Conservation (phyloP, 2,797 vertebrate species). For the Pseudochirops cupreus region DNA sequence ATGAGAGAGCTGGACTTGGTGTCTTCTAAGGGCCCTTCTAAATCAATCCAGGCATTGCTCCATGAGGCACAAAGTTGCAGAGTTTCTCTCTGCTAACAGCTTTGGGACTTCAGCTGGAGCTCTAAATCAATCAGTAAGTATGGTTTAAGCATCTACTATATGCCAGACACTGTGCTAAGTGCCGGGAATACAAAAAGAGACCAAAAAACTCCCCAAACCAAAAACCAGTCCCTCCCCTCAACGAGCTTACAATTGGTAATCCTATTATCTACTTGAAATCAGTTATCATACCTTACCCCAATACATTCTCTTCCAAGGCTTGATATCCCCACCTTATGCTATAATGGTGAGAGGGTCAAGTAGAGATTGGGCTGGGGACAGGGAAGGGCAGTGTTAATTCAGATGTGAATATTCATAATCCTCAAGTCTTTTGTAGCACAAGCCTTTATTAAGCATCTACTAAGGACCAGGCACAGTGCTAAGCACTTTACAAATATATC, state of each 20-base stretch:
- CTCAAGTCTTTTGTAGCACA: neutral
- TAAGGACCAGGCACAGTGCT: neutral
- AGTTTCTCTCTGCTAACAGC: too few relatives aligned
- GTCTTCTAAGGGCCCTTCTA: neutral
- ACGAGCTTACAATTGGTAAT: neutral
- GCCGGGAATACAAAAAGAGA: neutral
- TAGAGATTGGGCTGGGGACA: neutral
- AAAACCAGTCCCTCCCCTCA: neutral
- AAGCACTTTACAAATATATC: neutral
- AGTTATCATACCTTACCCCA: neutral
- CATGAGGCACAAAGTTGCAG: too few relatives aligned
- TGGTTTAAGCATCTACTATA: neutral
- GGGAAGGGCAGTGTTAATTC: neutral
- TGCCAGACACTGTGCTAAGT: neutral
- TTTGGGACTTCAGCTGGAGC: neutral
- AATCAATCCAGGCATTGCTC: too few relatives aligned
- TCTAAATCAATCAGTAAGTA: neutral
- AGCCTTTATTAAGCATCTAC: neutral
- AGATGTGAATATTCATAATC: neutral
- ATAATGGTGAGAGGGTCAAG: neutral
- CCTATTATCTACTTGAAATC: neutral
- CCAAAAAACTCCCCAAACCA: too few relatives aligned
- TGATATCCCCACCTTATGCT: neutral
- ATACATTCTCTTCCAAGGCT: neutral
- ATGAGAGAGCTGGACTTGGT: neutral